A percentile compares a stretch with the other conserved stretches of the same genome.
Evolutionary conservation across 1,140 invertebrate species (phyloP).

Genomic region (Cepaea nemoralis): DNA sequence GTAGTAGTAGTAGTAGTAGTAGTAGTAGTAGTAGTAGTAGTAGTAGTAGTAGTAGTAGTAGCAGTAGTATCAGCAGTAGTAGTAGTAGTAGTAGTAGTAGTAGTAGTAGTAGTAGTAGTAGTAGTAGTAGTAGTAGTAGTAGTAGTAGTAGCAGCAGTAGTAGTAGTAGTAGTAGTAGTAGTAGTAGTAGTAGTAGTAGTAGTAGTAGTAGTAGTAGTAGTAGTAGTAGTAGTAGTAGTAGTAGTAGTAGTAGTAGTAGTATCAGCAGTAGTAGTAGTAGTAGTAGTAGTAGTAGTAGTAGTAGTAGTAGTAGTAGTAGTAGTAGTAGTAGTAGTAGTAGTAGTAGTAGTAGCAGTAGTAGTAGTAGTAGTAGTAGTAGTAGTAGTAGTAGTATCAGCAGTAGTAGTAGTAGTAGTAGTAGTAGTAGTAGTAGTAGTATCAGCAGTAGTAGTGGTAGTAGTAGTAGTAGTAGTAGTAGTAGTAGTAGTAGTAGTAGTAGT

Average conservation of each 20-base stretch:
- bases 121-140: conserved; percentile 13
- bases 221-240: conserved; percentile 51
- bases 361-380: conserved; percentile 27
- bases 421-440: conserved; percentile 27
- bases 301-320: conserved; percentile 28
- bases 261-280: conserved; percentile 52
- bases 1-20: conserved; percentile 51
- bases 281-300: conserved; percentile 43
- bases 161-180: no score
- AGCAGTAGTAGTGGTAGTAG: conserved; percentile 24
- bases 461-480: conserved; percentile 35
- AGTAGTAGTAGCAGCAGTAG: neutral
- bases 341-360: conserved; percentile 32
- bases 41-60: conserved; percentile 52
- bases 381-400: neutral
- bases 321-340: conserved; percentile 34
- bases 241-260: conserved; percentile 53
- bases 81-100: conserved; percentile 33
- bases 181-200: conserved; percentile 31
- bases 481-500: conserved; percentile 32
- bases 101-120: conserved; percentile 34
- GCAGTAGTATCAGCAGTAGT: conserved; percentile 30
- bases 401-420: conserved; percentile 31
- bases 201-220: conserved; percentile 44
- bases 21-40: conserved; percentile 53